Evolutionary conservation across 2,113 vertebrate genomes (phyloP).

Genomic region (Myotis brandtii): DNA sequence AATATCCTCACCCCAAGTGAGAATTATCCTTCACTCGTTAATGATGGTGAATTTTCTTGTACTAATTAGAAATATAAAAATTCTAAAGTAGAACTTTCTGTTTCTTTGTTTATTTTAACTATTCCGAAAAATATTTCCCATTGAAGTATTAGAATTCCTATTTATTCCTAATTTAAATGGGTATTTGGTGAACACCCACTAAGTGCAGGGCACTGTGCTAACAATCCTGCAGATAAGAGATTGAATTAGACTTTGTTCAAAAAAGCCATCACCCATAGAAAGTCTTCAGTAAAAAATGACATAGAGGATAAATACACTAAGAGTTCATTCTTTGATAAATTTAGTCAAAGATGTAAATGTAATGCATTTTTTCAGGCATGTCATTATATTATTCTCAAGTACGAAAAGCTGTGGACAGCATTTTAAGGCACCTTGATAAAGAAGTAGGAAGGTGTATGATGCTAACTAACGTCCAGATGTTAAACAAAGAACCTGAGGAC

Average conservation of each 20-base stretch:
- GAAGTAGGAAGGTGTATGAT: constrained; percentile 99
- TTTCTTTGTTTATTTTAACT: constrained; percentile 52
- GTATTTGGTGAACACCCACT: not conserved
- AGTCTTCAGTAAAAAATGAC: not conserved
- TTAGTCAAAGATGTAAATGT: not conserved
- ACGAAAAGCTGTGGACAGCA: constrained; percentile 97
- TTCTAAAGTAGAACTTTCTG: not conserved
- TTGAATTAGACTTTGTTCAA: not conserved
- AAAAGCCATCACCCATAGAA: not conserved
- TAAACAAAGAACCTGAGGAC: constrained; percentile 99
- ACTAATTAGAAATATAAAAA: constrained; percentile 38
- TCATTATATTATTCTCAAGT: constrained; percentile 99
- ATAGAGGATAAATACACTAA: not conserved
- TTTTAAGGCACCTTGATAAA: constrained; percentile 97
- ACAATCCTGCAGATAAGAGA: not conserved
- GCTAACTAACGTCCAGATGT: constrained; percentile 97
- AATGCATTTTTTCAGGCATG: constrained; percentile 90
- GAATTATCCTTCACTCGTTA: constrained; percentile 44
- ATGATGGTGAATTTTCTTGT: constrained; percentile 25
- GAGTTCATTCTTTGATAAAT: not conserved
- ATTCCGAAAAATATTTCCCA: constrained; percentile 54
- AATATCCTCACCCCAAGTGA: not conserved
- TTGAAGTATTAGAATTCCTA: not conserved
- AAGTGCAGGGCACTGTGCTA: not conserved
- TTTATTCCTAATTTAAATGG: not conserved